Percentiles rank a stretch among this genome's conserved stretches.
Conservation (phyloP, 2,113 vertebrate species). For the Malurus alboscapulatus region DNA sequence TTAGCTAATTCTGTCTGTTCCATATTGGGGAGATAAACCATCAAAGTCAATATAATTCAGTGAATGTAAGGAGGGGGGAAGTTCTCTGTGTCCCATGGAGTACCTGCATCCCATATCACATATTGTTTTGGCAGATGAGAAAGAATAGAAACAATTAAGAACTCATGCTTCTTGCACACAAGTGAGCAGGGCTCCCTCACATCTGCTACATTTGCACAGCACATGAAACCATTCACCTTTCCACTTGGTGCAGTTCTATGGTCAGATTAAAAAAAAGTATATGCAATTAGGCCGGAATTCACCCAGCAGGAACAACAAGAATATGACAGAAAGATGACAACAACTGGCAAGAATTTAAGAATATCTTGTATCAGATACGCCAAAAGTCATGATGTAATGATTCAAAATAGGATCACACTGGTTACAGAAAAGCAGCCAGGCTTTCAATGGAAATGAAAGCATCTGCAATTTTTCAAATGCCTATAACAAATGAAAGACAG, state of each 20-base stretch:
- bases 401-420: not conserved
- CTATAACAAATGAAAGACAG: not conserved
- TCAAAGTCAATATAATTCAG: not conserved
- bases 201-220: not conserved
- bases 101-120: not conserved
- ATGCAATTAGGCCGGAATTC: not conserved
- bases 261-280: not conserved
- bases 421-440: not conserved
- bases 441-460: not conserved
- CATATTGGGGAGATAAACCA: not conserved
- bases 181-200: not conserved
- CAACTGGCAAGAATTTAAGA: not conserved
- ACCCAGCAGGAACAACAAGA: not conserved
- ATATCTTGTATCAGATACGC: not conserved
- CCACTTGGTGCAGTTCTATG: not conserved
- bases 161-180: not conserved
- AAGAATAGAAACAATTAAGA: not conserved
- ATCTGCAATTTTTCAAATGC: not conserved
- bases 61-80: slow-evolving; percentile 19
- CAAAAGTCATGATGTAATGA: not conserved
- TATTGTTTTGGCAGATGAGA: not conserved
- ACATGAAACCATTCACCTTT: not conserved
- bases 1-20: slow-evolving; percentile 48
- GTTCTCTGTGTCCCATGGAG: slow-evolving; percentile 6
- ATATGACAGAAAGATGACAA: not conserved